Conservation (phyloP, 2,888 invertebrate genomes). For the Penaeus monodon region DNA sequence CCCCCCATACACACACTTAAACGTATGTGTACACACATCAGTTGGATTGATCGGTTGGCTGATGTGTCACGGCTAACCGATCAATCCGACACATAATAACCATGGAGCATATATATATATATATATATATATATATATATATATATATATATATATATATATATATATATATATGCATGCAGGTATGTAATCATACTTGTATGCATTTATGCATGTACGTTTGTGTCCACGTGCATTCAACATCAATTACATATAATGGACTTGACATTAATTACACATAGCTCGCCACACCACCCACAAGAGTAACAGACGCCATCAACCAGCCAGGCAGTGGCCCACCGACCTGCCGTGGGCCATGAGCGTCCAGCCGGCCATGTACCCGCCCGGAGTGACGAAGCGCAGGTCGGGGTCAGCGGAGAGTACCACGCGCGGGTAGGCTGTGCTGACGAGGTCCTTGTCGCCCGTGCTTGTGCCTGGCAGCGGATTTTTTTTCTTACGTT, state of each 20-base stretch:
- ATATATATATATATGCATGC: not conserved
- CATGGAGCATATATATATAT: constrained; percentile 1
- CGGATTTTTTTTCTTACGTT: not conserved
- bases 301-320: no score
- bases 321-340: not conserved
- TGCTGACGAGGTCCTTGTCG: constrained; percentile 33
- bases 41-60: no score
- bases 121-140: constrained; percentile 17
- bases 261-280: no score
- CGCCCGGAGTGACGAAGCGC: constrained; percentile 41
- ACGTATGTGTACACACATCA: no score
- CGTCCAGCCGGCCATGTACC: constrained; percentile 46
- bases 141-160: not conserved
- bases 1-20: not conserved
- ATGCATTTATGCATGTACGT: not conserved
- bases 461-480: constrained; percentile 26
- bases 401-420: not conserved
- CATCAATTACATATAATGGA: no score
- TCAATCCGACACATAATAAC: constrained; percentile 15
- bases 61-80: no score
- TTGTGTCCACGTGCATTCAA: no score
- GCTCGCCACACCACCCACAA: no score
- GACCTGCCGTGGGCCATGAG: constrained; percentile 38
- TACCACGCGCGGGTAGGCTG: constrained; percentile 28
- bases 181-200: not conserved